Percentiles rank a stretch among this genome's conserved stretches.
Conservation (phyloP, 2,797 vertebrate species). For the Falco novaeseelandiae region DNA sequence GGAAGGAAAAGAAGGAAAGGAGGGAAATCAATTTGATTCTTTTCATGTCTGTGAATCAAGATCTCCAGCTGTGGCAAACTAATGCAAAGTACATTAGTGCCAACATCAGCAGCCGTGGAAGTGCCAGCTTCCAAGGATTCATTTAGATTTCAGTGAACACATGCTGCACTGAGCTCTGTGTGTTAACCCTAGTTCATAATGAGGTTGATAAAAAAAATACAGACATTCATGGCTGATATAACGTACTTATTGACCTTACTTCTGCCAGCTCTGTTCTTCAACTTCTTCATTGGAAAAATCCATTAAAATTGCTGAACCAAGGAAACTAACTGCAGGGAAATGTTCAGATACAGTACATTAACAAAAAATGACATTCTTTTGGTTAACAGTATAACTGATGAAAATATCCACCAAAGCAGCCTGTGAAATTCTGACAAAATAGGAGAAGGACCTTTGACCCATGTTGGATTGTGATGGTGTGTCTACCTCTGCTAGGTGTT, state of each 20-base stretch:
- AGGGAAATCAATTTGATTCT: background rate
- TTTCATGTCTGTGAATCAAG: background rate
- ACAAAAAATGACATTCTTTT: background rate
- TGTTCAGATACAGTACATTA: background rate
- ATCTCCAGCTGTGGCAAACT: background rate
- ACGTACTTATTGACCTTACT: background rate
- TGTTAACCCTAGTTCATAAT: background rate
- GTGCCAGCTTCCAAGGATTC: background rate
- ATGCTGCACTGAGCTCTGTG: background rate
- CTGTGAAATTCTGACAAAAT: background rate
- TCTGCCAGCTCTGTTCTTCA: background rate
- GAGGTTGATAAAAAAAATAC: background rate
- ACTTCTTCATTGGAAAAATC: background rate
- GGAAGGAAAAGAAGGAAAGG: background rate
- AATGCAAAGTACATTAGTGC: background rate
- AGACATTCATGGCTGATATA: background rate
- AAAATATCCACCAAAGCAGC: background rate
- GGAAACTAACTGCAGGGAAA: background rate
- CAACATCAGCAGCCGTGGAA: background rate
- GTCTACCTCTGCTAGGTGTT: background rate
- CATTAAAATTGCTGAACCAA: conserved; percentile 1
- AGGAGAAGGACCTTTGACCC: background rate
- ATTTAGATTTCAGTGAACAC: background rate
- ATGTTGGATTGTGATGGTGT: background rate
- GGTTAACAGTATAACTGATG: background rate